Percentiles rank a stretch among this genome's conserved stretches.
Evolutionary conservation across 2,113 vertebrate species (phyloP).

Genomic region (Etheostoma spectabile): DNA sequence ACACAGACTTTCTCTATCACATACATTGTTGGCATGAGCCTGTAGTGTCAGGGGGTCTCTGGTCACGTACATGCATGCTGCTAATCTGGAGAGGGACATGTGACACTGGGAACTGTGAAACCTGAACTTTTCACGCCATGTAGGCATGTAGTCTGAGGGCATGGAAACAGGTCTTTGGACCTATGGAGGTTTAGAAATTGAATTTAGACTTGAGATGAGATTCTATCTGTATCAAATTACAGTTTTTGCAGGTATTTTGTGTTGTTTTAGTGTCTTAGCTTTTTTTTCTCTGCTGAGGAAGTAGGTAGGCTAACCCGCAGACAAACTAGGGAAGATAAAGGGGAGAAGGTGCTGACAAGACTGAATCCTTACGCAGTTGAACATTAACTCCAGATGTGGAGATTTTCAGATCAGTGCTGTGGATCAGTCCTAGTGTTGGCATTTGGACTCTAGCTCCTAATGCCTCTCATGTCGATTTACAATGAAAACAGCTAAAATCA

Average conservation of each 20-base stretch:
- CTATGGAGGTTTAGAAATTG: conserved; percentile 58
- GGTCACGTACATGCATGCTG: conserved; percentile 75
- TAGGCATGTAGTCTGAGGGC: conserved; percentile 57
- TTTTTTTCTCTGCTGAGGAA: conserved; percentile 12
- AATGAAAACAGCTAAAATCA: background rate
- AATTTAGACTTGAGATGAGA: conserved; percentile 67
- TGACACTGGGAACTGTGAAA: conserved; percentile 67
- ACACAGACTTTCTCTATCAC: conserved; percentile 28
- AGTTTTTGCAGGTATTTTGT: conserved; percentile 8
- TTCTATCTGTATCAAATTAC: conserved; percentile 44
- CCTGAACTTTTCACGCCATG: conserved; percentile 73
- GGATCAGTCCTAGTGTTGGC: background rate
- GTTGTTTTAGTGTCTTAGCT: conserved; percentile 11
- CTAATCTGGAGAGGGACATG: conserved; percentile 73
- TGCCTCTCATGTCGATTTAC: background rate
- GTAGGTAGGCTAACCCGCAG: background rate
- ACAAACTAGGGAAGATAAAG: conserved; percentile 22
- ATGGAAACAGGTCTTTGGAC: conserved; percentile 58
- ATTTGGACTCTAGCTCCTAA: conserved; percentile 12
- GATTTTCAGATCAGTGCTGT: conserved; percentile 4
- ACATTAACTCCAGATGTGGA: conserved; percentile 43
- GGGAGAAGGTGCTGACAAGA: conserved; percentile 4
- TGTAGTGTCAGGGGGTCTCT: conserved; percentile 37
- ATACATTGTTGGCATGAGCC: conserved; percentile 20
- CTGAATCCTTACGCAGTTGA: background rate